Evolutionary conservation across 1,140 invertebrate species (phyloP).

Genomic region (Lerema accius): DNA sequence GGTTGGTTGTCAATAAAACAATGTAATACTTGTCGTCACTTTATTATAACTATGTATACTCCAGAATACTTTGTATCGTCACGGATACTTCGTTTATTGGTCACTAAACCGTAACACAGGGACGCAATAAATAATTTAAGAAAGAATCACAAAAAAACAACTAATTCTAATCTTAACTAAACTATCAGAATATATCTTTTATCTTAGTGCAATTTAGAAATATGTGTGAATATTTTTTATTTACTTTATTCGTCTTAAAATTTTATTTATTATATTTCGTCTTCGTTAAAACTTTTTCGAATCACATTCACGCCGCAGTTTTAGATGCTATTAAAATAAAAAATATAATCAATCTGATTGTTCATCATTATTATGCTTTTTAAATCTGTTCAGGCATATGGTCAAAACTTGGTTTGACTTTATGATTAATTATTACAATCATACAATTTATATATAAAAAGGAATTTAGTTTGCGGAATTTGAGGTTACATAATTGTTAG

Average conservation of each 20-base stretch:
- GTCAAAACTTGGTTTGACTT: too few relatives aligned
- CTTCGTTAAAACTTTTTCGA: slow-evolving; percentile 68
- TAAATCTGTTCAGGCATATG: too few relatives aligned
- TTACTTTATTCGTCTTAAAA: slow-evolving; percentile 57
- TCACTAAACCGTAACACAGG: slow-evolving; percentile 34
- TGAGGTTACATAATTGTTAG: too few relatives aligned
- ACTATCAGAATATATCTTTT: slow-evolving; percentile 64
- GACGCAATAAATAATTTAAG: slow-evolving; percentile 58
- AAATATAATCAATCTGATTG: neutral
- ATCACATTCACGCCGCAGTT: slow-evolving; percentile 73
- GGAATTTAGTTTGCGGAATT: too few relatives aligned
- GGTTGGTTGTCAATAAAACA: slow-evolving; percentile 11
- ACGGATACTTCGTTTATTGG: slow-evolving; percentile 29
- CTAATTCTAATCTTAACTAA: slow-evolving; percentile 54
- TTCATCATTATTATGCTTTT: too few relatives aligned
- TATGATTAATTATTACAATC: too few relatives aligned
- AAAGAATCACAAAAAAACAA: slow-evolving; percentile 59
- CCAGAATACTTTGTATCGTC: slow-evolving; percentile 28
- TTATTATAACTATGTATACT: slow-evolving; percentile 31
- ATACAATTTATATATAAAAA: too few relatives aligned
- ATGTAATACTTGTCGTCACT: slow-evolving; percentile 17
- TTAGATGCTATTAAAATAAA: slow-evolving; percentile 48
- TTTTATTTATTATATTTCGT: slow-evolving; percentile 63
- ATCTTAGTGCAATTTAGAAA: slow-evolving; percentile 77
- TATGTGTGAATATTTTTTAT: slow-evolving; percentile 69